These are phyloP conservation scores for Myotis lucifugus DNA, from an alignment of 2,113 vertebrate genomes.

Conservation along the genomic window DNA sequence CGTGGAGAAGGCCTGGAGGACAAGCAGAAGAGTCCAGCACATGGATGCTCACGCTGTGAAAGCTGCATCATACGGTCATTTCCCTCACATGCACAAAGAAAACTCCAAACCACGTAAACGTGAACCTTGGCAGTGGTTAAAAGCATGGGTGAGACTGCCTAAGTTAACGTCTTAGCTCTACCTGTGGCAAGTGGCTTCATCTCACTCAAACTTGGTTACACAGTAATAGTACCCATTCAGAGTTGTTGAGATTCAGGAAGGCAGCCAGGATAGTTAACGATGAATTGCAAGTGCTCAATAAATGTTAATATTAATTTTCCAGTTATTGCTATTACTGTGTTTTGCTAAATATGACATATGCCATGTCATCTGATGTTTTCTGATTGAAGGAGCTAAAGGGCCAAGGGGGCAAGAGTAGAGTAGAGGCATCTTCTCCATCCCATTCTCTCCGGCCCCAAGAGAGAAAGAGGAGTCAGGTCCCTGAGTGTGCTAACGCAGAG, in stretches of 20 bases:
- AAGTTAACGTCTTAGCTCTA: neutral
- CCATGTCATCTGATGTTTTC: neutral
- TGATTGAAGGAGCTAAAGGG: neutral
- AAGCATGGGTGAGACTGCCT: neutral
- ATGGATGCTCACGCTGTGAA: accelerated
- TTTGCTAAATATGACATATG: neutral
- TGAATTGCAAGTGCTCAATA: neutral
- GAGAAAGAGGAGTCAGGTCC: neutral
- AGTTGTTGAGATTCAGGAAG: neutral
- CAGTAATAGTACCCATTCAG: neutral
- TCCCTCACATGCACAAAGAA: neutral
- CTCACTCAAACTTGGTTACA: neutral
- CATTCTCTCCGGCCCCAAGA: neutral
- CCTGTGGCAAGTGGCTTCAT: neutral
- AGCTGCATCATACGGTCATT: neutral
- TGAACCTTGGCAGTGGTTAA: neutral
- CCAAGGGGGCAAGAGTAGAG: neutral
- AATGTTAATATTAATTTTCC: neutral
- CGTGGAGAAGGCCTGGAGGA: neutral
- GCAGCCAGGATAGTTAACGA: neutral
- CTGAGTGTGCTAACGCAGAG: neutral
- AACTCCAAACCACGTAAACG: neutral
- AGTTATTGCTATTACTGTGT: neutral
- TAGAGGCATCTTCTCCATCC: neutral
- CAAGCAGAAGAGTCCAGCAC: neutral